Evolutionary conservation across 2,888 invertebrate genomes (phyloP), one percentile per base, ranked within the genome.

Genomic region (Xylota segnis): DNA sequence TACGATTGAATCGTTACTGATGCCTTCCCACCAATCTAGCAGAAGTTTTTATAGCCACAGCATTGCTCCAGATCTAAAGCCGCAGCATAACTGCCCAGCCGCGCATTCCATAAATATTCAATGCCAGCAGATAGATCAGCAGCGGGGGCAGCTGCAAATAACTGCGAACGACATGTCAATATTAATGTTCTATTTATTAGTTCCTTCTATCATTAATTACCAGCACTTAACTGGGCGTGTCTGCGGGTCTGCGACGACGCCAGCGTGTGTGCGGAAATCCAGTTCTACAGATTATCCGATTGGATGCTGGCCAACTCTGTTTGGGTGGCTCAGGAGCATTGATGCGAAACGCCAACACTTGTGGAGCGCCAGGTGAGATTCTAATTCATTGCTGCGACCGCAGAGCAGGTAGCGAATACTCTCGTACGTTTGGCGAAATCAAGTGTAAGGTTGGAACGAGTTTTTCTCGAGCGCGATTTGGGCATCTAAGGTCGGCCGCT

Each of bases 1-100:
- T 88, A 91, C 89, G 90, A 87, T 89, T 89, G 88, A 90, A 90
- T 89, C 89, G 89, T 88, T 89, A 90, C 91, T 91, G 90, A 90
- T 90, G 89, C 88, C 87, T 29, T n/a, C 14, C 18, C 40, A 2
- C 12, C 16, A 5, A 6, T 50, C 58, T 9, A n/a, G 5, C 12
- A 12, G 50, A 50, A 27, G 56, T 50, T 79, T 79, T 65, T 72
- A 79, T 79, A 79, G 72, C 18, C 27, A 7, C 43, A 10, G n/a
- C 50, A 23, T 18, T 23, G 43, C 23, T 43, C 27, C 61, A 40
- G 40, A 40, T 59, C 40, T 40, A 40, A 43, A 9, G 43, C 14
- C 29, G 5, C 47, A 47, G 47, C 43, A 52, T 29, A 27, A 29
- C 2, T 45, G 18, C 14, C 71, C 54, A 50, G 29, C 18, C 43